Conservation (phyloP, 2,888 invertebrate genomes). For the Hymenopus coronatus region DNA sequence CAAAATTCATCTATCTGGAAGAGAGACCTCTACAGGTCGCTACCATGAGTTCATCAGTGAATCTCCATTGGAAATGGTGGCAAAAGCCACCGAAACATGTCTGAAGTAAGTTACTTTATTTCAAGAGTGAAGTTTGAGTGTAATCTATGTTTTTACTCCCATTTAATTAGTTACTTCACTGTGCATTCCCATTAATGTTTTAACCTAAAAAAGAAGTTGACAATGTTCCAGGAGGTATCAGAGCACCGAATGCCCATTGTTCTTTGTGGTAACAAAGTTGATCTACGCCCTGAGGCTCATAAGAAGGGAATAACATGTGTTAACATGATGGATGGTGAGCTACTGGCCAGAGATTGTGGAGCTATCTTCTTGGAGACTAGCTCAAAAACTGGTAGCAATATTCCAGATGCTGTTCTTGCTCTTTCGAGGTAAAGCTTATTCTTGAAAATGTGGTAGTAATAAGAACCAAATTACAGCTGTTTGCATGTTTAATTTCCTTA, state of each 20-base stretch:
- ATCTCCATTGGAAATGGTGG: too few species aligned
- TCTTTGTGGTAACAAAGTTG: constrained; percentile 58
- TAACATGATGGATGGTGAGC: constrained; percentile 46
- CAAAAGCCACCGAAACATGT: too few species aligned
- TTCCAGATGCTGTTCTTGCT: constrained; percentile 44
- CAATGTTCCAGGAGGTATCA: constrained; percentile 49
- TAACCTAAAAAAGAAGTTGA: neutral
- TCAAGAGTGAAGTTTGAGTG: too few species aligned
- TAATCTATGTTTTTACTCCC: too few species aligned
- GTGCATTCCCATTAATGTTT: too few species aligned
- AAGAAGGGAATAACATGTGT: constrained; percentile 42
- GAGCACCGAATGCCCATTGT: constrained; percentile 55
- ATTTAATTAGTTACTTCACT: too few species aligned
- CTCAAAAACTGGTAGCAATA: constrained; percentile 46
- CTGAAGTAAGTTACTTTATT: too few species aligned
- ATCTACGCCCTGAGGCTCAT: constrained; percentile 48
- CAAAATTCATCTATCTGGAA: too few species aligned
- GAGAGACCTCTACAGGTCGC: too few species aligned
- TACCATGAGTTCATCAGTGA: too few species aligned
- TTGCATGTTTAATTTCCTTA: too few species aligned
- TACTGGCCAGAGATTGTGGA: constrained; percentile 47
- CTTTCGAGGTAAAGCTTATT: constrained; percentile 43
- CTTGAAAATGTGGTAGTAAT: neutral
- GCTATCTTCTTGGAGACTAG: constrained; percentile 48
- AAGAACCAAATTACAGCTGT: neutral